phyloP scores from a whole-genome alignment of 1,140 invertebrate species.

The Drosophila simulans region DNA sequence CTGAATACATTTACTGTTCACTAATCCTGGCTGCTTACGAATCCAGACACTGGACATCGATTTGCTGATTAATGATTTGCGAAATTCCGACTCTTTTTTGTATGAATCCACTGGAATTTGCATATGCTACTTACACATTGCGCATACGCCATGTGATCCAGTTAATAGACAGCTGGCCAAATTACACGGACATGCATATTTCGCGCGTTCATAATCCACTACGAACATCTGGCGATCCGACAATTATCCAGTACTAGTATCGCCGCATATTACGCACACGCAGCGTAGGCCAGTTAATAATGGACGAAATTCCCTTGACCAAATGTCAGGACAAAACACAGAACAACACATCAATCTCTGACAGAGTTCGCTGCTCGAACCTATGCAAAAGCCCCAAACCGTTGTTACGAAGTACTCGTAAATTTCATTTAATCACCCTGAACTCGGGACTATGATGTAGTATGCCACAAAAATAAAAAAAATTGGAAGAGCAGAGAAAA shows the following conservation, averaged over 20 bases:
- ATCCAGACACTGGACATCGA: neutral
- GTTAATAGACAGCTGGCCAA: neutral
- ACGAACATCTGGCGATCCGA: neutral
- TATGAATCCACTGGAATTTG: too few species aligned
- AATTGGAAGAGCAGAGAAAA: conserved; percentile 33
- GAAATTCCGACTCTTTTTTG: neutral
- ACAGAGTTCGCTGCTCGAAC: conserved; percentile 27
- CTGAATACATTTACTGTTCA: neutral
- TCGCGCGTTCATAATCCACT: neutral
- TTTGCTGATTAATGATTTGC: too few species aligned
- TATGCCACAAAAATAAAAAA: conserved; percentile 38
- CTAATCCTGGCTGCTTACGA: neutral
- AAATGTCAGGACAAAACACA: conserved; percentile 39
- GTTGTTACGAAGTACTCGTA: conserved; percentile 52
- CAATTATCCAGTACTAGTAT: conserved; percentile 1
- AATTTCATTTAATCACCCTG: conserved; percentile 78
- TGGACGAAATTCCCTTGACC: conserved; percentile 24
- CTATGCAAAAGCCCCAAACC: conserved; percentile 59
- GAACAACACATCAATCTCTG: conserved; percentile 74
- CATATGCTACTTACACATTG: neutral
- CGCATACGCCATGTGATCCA: neutral
- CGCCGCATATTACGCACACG: conserved; percentile 58
- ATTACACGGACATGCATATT: neutral
- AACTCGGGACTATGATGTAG: conserved; percentile 66
- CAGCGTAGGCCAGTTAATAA: conserved; percentile 58